Percentiles rank a stretch among this genome's conserved stretches.
Conservation (phyloP, 1,140 invertebrate species). For the Drosophila littoralis region DNA sequence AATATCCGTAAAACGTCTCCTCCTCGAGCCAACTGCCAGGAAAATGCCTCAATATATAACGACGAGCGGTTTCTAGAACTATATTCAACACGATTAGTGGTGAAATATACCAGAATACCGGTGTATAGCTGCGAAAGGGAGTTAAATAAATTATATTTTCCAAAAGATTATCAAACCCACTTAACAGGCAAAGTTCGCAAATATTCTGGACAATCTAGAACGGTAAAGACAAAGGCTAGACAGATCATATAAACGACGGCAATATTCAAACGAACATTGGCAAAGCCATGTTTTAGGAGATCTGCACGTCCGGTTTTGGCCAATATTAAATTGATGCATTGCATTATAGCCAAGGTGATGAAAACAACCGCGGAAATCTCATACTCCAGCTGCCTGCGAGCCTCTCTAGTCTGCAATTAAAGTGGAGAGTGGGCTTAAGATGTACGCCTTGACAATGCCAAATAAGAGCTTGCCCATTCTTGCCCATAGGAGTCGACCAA, state of each 20-base stretch:
- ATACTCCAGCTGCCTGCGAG: slow-evolving; percentile 26
- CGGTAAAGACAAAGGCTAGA: slow-evolving; percentile 2
- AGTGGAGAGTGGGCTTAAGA: background rate
- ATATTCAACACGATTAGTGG: slow-evolving; percentile 31
- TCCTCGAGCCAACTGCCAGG: slow-evolving; percentile 49
- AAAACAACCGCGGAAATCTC: slow-evolving; percentile 6
- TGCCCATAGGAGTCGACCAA: slow-evolving; percentile 57
- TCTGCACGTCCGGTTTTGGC: slow-evolving; percentile 44
- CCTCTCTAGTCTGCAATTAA: slow-evolving; percentile 21
- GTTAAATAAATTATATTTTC: too few relatives aligned
- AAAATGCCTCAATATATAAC: slow-evolving; percentile 42
- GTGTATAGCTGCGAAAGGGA: background rate
- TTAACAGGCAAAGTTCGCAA: background rate
- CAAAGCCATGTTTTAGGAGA: slow-evolving; percentile 52
- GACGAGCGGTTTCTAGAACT: slow-evolving; percentile 28
- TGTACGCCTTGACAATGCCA: background rate
- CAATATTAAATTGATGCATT: slow-evolving; percentile 49
- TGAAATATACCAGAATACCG: slow-evolving; percentile 8
- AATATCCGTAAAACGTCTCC: slow-evolving; percentile 27
- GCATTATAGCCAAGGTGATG: slow-evolving; percentile 53
- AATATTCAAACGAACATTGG: slow-evolving; percentile 25
- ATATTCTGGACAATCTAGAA: background rate
- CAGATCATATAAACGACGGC: slow-evolving; percentile 34
- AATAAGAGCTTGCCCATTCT: slow-evolving; percentile 51
- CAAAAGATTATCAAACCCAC: slow-evolving; percentile 14